Evolutionary conservation across 2,797 vertebrate genomes (phyloP), one percentile per base, ranked within the genome.

Genomic region (Clarias platycephalus): DNA sequence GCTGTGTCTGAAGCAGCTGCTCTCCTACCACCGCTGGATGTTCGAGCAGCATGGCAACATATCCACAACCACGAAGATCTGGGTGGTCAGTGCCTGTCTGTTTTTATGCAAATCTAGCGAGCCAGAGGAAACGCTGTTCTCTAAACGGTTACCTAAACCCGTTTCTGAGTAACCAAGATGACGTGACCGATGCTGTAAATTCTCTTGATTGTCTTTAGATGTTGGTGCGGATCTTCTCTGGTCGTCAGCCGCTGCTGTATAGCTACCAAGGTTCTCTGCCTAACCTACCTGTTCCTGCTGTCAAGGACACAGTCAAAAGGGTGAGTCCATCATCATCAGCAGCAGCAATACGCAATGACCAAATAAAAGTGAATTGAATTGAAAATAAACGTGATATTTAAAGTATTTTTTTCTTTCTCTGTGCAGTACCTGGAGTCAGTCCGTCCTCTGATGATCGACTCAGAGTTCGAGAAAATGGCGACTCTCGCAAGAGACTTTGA

Each of bases 11-110:
- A 96, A 96, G 91, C 94, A 96, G 90, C 95, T 98, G 8, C 94
- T 98, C 44, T 97, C 96, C 55, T 98, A 98, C 90, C 97, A 97
- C 57, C 94, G 95, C 88, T 98, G 97, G 97, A 96, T 98, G 88
- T 96, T 96, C 0, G 96, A 97, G 90, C 94, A 96, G 80, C 95
- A 95, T 0, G 96, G 96, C 82, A 94, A 94, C 88, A 94, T 97
- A 93, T 97, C 97, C 68, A 95, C 92, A 71, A 95, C 94, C 89
- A 97, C 97, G 71, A 97, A 97, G 94, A 91, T 96, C 91, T 98
- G 97, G 97, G 93, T 97, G 96, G 97, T 98, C 89, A 88, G 96
- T 93, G 75, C 22, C 15, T 9, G 2, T 34, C 15, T 5, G 5
- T 10, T 76, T 28, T 31, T 31, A 18, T 26, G 4, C 31, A 16